Evolutionary conservation across 2,888 invertebrate species (phyloP).

Genomic region (Nezara viridula): DNA sequence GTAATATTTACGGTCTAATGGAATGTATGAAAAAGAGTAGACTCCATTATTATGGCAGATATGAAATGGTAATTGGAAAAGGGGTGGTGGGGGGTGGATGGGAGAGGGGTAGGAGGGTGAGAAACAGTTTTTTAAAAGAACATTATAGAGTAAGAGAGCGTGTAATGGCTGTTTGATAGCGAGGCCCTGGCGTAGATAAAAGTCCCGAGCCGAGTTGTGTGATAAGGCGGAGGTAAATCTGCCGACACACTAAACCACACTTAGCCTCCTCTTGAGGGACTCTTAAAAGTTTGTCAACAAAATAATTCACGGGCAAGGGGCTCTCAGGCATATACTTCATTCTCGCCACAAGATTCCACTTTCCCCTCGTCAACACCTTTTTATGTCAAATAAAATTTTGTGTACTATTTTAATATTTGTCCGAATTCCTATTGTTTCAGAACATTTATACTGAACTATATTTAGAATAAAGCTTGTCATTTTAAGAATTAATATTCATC

Average conservation of each 20-base stretch:
- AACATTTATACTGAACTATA: no score
- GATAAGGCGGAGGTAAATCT: constrained; percentile 41
- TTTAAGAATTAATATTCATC: no score
- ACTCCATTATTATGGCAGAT: background rate
- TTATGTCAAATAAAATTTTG: no score
- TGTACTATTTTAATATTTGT: no score
- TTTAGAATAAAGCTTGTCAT: no score
- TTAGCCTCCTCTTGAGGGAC: constrained; percentile 37
- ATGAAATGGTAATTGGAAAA: background rate
- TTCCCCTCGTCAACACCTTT: background rate
- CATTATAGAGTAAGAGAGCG: constrained; percentile 22
- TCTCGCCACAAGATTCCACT: background rate
- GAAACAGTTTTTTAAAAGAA: constrained; percentile 8
- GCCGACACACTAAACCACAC: constrained; percentile 39
- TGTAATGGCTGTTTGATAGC: constrained; percentile 34
- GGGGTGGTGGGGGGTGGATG: background rate
- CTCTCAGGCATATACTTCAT: constrained; percentile 10
- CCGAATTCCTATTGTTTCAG: no score
- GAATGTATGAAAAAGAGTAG: background rate
- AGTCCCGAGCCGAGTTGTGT: background rate
- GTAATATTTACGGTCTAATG: background rate
- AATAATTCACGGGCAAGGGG: constrained; percentile 48
- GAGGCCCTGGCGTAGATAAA: background rate
- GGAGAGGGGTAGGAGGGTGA: background rate
- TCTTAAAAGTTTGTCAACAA: constrained; percentile 58